A percentile compares a stretch with the other conserved stretches of the same genome.
phyloP scores from a whole-genome alignment of 2,797 vertebrate genomes.

The Catamblyrhynchus diadema region DNA sequence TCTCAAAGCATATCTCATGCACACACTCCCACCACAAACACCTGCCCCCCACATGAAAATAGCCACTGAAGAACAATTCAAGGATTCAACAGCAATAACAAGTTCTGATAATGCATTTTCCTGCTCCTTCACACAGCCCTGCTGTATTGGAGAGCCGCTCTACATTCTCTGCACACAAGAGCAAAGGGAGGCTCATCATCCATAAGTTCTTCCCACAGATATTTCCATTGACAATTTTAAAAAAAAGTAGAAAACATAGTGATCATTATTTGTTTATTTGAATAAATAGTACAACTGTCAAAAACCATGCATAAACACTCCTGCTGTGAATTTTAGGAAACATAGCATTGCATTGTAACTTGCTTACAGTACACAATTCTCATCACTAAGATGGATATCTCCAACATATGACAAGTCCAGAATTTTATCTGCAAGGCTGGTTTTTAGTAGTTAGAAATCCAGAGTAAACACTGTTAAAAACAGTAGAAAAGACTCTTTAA shows the following conservation, averaged over 20 bases:
- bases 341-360: conserved; percentile 20
- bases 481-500: conserved; percentile 9
- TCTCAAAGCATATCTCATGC: neutral
- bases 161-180: neutral
- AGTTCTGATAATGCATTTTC: neutral
- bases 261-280: conserved; percentile 7
- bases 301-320: neutral
- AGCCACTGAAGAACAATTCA: neutral
- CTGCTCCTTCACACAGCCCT: fast-evolving
- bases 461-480: conserved; percentile 30
- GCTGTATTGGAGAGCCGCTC: neutral
- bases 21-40: too few relatives aligned
- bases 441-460: conserved; percentile 54
- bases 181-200: neutral
- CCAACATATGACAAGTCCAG: neutral
- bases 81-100: neutral
- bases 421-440: conserved; percentile 5
- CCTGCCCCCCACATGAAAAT: neutral
- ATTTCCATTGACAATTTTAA: neutral
- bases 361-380: conserved; percentile 37
- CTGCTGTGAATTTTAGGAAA: neutral
- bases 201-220: neutral
- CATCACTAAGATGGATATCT: neutral
- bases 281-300: conserved; percentile 22
- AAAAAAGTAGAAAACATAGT: neutral